Base-by-base conservation (phyloP, 2,888 invertebrate genomes). In the Mamestra brassicae region DNA sequence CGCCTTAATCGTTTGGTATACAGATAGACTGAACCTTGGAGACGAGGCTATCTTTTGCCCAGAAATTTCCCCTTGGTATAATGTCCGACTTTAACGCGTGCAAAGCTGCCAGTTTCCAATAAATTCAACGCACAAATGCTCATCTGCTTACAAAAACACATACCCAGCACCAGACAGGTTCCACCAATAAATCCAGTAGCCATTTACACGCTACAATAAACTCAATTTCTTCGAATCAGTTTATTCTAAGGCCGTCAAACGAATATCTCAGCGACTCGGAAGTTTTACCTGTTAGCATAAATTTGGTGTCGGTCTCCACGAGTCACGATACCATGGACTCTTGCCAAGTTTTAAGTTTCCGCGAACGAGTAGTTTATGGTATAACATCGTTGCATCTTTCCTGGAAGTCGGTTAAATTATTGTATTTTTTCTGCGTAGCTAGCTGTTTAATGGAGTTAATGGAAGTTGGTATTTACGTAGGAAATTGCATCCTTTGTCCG, bases 251-350 rank as follows among this genome's bases (percentile, higher is more conserved):
- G 4, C 52, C 52, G 45, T 65, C 70, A 62, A 54, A 50, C 38
- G 57, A 7, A 72, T 72, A 69, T 58, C 42, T 79, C 63, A 73
- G 45, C 13, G 17, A 61, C 71, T 83, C 80, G 85, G 85, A 80
- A 86, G 79, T 62, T 76, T 62, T 85, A 87, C 83, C 83, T 83
- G 76, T n/a, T 34, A n/a, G 55, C 54, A 77, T 86, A 76, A 76
- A 78, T 74, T 75, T 17, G 47, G 52, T 36, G 42, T 50, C 52
- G 2, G 50, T 54, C n/a, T 60, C 42, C 55, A 42, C 54, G 68
- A 64, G 58, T 38, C 65, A 45, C 63, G 68, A 81, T 80, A 74
- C 10, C 62, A 7, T 86, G 86, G 85, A 69, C n/a, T 45, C 10
- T 1, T 72, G 86, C 86, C 87, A 86, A 85, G 60, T 71, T 50